Percentiles rank a stretch among this genome's conserved stretches.
These are phyloP conservation scores for Psilopsiagon aymara DNA, from an alignment of 2,113 vertebrate genomes.

Conservation along the genomic window DNA sequence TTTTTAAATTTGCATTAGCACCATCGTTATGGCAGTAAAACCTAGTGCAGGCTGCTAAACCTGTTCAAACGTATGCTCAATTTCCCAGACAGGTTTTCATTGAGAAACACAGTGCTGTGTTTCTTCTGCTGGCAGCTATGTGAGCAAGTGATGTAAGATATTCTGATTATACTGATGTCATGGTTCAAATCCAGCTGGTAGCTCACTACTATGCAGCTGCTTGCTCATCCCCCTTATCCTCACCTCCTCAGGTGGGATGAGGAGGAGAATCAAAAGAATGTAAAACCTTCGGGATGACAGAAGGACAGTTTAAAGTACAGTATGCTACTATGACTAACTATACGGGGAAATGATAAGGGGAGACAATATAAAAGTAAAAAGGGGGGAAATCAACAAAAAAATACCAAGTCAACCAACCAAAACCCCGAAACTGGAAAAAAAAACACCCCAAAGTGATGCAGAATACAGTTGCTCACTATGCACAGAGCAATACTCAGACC, in stretches of 20 bases:
- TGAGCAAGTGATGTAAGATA: not conserved
- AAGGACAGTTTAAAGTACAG: not conserved
- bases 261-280: not conserved
- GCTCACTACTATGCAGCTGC: not conserved
- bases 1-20: not conserved
- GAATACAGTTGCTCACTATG: not conserved
- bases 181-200: not conserved
- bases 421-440: not conserved
- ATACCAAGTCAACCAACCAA: no score
- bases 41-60: not conserved
- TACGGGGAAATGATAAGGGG: not conserved
- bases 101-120: not conserved
- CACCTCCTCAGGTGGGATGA: not conserved
- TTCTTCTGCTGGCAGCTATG: not conserved
- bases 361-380: not conserved
- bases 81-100: not conserved
- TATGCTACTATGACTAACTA: not conserved
- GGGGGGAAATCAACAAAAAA: no score
- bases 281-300: not conserved
- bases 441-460: not conserved
- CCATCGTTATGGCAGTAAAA: not conserved
- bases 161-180: not conserved
- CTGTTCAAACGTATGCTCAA: not conserved
- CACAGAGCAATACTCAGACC: no score
- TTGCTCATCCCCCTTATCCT: not conserved